phyloP scores from a whole-genome alignment of 2,113 vertebrate species.

The Delphinus delphis region DNA sequence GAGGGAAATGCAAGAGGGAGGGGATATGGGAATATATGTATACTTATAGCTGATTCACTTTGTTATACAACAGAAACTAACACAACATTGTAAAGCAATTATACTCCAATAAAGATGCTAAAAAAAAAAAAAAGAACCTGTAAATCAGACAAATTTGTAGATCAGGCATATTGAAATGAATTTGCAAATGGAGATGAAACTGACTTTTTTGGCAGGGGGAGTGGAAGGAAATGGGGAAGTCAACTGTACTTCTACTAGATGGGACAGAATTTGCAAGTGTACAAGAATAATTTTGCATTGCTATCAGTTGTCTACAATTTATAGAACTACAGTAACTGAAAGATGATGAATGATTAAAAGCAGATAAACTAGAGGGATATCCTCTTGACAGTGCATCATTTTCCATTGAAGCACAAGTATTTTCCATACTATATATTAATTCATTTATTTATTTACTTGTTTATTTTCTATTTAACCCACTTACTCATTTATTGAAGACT shows the following conservation, averaged over 20 bases:
- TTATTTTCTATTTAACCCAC: neutral
- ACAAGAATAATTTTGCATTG: neutral
- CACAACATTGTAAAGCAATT: too few relatives aligned
- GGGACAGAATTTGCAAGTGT: neutral
- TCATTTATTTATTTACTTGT: neutral
- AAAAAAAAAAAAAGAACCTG: neutral
- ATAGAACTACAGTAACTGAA: neutral
- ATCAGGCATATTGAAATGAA: neutral
- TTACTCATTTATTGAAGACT: neutral
- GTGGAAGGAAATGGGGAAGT: too few relatives aligned
- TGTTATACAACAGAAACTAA: too few relatives aligned
- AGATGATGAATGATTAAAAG: neutral
- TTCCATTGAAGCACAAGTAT: neutral
- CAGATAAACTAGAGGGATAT: neutral
- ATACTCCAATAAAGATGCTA: too few relatives aligned
- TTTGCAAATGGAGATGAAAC: neutral
- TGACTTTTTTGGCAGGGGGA: neutral
- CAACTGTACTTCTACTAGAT: neutral
- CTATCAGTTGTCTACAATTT: neutral
- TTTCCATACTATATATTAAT: neutral
- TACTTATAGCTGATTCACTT: too few relatives aligned
- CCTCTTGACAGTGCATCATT: neutral
- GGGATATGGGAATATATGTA: too few relatives aligned
- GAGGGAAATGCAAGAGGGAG: too few relatives aligned
- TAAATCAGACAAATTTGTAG: neutral